Conservation (phyloP, 2,888 invertebrate species). For the Frankliniella fusca region DNA sequence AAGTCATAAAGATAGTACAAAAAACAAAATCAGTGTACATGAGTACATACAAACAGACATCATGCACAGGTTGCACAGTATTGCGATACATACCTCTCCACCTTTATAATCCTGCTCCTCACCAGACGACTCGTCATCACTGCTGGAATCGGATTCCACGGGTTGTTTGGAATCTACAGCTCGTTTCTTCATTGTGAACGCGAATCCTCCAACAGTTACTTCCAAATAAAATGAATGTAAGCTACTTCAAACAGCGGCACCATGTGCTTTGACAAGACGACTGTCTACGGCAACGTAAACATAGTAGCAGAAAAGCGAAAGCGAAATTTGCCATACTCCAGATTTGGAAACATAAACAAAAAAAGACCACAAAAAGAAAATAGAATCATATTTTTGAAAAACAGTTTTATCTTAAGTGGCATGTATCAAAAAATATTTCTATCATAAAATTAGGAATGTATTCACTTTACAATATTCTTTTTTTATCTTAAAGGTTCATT, state of each 20-base stretch:
- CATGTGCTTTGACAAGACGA: neutral
- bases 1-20: neutral
- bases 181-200: slow-evolving; percentile 36
- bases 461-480: neutral
- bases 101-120: slow-evolving; percentile 52
- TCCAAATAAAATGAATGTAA: neutral
- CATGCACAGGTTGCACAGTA: neutral
- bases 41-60: neutral
- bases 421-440: no score
- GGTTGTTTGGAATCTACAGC: slow-evolving; percentile 35
- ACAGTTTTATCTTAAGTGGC: no score
- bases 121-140: slow-evolving; percentile 37
- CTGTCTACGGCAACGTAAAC: neutral
- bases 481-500: neutral
- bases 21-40: no score
- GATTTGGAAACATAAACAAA: no score
- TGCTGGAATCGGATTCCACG: slow-evolving; percentile 35
- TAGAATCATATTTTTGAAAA: no score
- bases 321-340: no score
- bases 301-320: neutral
- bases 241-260: neutral
- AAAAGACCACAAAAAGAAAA: no score
- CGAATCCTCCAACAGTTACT: neutral
- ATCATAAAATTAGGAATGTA: no score
- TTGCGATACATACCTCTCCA: slow-evolving; percentile 48